Evolutionary conservation across 2,113 vertebrate genomes (phyloP), one percentile per base, ranked within the genome.

Genomic region (Saccopteryx bilineata): DNA sequence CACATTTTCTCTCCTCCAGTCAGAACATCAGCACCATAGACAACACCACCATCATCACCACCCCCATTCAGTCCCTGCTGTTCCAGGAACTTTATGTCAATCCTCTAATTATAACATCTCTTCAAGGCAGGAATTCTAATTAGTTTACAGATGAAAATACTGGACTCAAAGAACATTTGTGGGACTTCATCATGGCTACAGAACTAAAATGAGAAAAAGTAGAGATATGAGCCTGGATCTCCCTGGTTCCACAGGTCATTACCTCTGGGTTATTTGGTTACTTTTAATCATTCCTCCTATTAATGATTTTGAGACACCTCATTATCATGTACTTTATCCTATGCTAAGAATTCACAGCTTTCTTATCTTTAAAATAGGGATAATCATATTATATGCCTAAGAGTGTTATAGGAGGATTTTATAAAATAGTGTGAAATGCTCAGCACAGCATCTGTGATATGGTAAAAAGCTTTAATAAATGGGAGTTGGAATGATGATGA

Each of bases 341-440:
- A 14, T 33, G 31, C 81, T 87, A 69, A 48, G 56, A 80, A 91
- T 84, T 71, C 66, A 68, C 26, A 58, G 24, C 17, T 69, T 87
- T 56, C 31, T 93, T 81, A 48, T 65, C 61, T 85, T 9, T 56
- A 91, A 93, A 92, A 33, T 17, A 5, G 21, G 50, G 5, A 72
- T 78, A 39, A 76, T 78, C 26, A 58, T 61, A 87, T 54, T 39
- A 75, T 23, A 31, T 78, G 33, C 24, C 74, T 94, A 48, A 28
- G 61, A 68, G 10, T 21, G 9, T 33, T 52, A 33, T 9, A 46
- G 54, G 9, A 90, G 10, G 19, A 75, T 91, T 93, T 89, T 61
- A 80, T 63, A 76, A 92, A 81, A 46, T 58, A 66, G 61, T 28
- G n/a, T 23, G 19, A 92, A 87, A 90, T 76, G 48, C 26, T 87